Evolutionary conservation across 2,113 vertebrate species (phyloP).

Genomic region (Pica pica): DNA sequence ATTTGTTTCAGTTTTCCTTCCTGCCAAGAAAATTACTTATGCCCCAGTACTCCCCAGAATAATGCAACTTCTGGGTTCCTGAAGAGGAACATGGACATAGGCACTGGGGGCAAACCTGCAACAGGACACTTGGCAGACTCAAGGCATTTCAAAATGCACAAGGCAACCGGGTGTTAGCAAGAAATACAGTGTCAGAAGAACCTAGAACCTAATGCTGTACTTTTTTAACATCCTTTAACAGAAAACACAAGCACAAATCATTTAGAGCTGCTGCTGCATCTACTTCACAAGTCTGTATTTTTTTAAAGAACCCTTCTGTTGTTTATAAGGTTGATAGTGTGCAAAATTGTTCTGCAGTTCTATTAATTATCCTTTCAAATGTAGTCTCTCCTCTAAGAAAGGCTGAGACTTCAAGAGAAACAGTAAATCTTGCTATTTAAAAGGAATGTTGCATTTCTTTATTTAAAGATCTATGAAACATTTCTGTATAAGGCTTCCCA

Average conservation of each 20-base stretch:
- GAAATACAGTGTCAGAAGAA: neutral
- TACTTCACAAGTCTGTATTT: neutral
- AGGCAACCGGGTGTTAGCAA: neutral
- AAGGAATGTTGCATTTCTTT: neutral
- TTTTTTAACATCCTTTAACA: neutral
- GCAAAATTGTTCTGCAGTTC: neutral
- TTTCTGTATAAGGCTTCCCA: neutral
- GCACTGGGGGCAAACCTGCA: fast-evolving
- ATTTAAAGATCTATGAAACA: neutral
- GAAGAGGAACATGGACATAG: neutral
- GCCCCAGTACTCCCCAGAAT: neutral
- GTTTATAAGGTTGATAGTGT: neutral
- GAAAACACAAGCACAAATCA: neutral
- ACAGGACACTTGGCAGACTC: neutral
- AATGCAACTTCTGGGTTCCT: neutral
- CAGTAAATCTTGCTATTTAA: neutral
- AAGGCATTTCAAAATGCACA: neutral
- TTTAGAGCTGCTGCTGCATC: neutral
- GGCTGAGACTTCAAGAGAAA: neutral
- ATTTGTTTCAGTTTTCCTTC: slow-evolving; percentile 5
- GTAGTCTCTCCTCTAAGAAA: neutral
- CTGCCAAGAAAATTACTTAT: neutral
- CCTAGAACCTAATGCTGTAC: neutral
- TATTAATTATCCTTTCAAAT: neutral
- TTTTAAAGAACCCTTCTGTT: neutral